Conservation (phyloP, 2,888 invertebrate genomes). For the Punctoribates punctum region DNA sequence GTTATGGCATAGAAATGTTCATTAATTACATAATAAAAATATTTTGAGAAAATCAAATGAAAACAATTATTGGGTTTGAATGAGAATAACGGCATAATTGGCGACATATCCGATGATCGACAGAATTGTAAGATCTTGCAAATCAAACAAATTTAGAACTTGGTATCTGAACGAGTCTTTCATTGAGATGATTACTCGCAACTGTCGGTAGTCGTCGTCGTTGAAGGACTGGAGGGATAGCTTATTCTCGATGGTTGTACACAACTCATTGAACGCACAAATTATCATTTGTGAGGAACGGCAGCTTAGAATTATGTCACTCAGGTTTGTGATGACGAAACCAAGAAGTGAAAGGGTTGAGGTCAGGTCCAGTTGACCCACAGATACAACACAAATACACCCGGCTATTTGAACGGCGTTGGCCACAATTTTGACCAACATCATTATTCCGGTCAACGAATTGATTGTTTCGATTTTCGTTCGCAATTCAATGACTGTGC, state of each 20-base stretch:
- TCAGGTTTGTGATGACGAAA: background rate
- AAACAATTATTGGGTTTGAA: background rate
- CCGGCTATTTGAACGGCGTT: background rate
- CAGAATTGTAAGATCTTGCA: background rate
- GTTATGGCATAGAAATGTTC: too few relatives aligned
- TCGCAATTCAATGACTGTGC: background rate
- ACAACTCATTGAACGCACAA: background rate
- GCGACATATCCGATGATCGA: background rate
- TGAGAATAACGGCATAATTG: background rate
- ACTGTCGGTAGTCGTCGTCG: background rate
- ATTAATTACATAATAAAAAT: background rate
- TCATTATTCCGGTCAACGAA: background rate
- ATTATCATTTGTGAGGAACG: background rate
- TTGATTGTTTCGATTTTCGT: conserved; percentile 4
- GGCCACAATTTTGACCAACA: background rate
- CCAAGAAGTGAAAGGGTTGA: background rate
- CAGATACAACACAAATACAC: background rate
- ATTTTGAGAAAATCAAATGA: background rate
- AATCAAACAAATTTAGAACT: background rate
- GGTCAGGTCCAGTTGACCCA: background rate
- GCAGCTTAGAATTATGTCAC: background rate
- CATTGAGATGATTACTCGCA: background rate
- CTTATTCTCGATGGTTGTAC: background rate
- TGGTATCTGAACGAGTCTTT: background rate
- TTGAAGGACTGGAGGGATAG: background rate